Evolutionary conservation across 2,888 invertebrate genomes (phyloP).

Genomic region (Ramazzottius varieornatus): DNA sequence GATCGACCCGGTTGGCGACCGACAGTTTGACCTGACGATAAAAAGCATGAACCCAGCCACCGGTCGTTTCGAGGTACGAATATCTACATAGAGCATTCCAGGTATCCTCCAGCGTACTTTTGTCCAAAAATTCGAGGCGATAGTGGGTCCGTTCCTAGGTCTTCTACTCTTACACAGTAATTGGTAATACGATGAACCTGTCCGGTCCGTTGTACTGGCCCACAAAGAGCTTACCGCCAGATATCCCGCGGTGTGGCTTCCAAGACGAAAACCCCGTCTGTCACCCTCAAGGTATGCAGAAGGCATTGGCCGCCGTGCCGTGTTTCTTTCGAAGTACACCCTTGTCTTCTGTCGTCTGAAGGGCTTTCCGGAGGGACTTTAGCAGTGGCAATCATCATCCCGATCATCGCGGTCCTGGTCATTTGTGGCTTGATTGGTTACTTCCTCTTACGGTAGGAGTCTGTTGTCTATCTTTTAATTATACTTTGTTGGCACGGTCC

Average conservation of each 20-base stretch:
- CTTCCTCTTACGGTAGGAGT: background rate
- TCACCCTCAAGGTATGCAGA: background rate
- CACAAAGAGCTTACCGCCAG: background rate
- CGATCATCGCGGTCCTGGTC: background rate
- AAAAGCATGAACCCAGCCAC: conserved; percentile 1
- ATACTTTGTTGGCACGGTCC: too few relatives aligned
- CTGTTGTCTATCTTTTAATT: too few relatives aligned
- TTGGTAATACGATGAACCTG: background rate
- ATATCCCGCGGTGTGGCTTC: background rate
- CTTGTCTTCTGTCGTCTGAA: background rate
- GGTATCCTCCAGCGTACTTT: too few relatives aligned
- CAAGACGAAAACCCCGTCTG: background rate
- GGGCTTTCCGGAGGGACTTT: background rate
- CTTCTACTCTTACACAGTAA: background rate
- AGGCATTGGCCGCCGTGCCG: too few relatives aligned
- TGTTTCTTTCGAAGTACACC: background rate
- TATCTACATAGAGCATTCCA: background rate
- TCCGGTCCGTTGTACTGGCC: background rate
- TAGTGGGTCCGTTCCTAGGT: background rate
- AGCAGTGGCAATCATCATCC: background rate
- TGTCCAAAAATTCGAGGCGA: too few relatives aligned
- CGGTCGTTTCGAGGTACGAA: background rate
- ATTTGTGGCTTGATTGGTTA: background rate
- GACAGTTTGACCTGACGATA: background rate
- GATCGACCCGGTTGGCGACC: background rate